phyloP scores from a whole-genome alignment of 2,888 invertebrate genomes.

The Cephus sareptanus region DNA sequence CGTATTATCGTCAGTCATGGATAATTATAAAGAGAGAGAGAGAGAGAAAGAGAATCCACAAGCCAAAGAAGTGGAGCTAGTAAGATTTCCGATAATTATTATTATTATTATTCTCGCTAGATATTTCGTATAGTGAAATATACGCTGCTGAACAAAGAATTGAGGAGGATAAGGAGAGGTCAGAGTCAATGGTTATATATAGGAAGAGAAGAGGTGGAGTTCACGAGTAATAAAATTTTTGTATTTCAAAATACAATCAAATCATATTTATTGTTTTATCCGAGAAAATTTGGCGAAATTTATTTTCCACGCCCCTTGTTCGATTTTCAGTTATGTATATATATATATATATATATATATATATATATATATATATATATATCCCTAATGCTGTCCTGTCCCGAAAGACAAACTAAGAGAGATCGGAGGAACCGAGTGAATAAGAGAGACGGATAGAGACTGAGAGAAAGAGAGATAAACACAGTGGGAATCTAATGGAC shows the following conservation, averaged over 20 bases:
- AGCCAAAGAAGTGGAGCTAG: slow-evolving; percentile 65
- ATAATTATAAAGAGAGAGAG: neutral
- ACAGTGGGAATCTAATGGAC: neutral
- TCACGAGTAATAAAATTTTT: neutral
- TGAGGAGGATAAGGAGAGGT: neutral
- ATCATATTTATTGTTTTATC: slow-evolving; percentile 8
- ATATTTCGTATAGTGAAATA: neutral
- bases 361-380: neutral
- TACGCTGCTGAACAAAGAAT: neutral
- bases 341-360: neutral
- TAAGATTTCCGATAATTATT: slow-evolving; percentile 47
- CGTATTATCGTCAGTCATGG: slow-evolving; percentile 53
- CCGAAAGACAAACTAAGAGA: neutral
- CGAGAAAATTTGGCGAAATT: neutral
- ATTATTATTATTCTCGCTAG: slow-evolving; percentile 10
- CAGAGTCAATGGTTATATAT: neutral
- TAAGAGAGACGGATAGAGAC: neutral
- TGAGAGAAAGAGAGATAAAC: neutral
- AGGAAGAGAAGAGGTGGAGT: neutral
- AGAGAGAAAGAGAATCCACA: slow-evolving; percentile 44
- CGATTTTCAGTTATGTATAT: neutral
- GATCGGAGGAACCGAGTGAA: neutral
- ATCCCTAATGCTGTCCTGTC: neutral
- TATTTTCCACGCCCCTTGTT: neutral
- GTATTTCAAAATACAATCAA: slow-evolving; percentile 6